A percentile compares a stretch with the other conserved stretches of the same genome.
Conservation (phyloP, 1,140 invertebrate genomes). For the Panagrolaimus sp. region DNA sequence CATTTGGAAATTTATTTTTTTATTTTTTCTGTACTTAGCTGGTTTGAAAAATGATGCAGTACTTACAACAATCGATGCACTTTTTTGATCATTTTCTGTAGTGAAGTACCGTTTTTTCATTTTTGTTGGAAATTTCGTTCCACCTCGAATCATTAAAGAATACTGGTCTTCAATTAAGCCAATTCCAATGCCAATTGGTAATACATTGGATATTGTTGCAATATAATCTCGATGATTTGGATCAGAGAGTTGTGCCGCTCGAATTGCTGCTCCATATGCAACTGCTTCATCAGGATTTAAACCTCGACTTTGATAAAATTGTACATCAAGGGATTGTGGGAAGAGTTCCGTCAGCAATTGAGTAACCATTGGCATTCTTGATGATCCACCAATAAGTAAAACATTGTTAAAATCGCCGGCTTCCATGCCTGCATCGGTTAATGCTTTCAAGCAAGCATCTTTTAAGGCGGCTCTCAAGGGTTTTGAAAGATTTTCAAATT, state of each 20-base stretch:
- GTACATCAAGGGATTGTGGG: slow-evolving; percentile 63
- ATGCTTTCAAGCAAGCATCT: too few relatives aligned
- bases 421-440: slow-evolving; percentile 68
- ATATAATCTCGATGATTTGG: slow-evolving; percentile 73
- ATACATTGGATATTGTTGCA: slow-evolving; percentile 85
- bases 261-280: slow-evolving; percentile 65
- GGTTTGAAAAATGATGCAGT: too few relatives aligned
- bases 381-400: slow-evolving; percentile 89
- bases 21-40: too few relatives aligned
- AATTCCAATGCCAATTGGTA: slow-evolving; percentile 90
- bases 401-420: slow-evolving; percentile 83
- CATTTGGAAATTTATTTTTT: too few relatives aligned
- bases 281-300: slow-evolving; percentile 57
- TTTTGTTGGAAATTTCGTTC: slow-evolving; percentile 90
- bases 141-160: slow-evolving; percentile 87
- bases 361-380: slow-evolving; percentile 91
- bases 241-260: slow-evolving; percentile 75
- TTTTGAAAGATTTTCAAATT: too few relatives aligned
- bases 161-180: slow-evolving; percentile 83
- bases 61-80: slow-evolving; percentile 51
- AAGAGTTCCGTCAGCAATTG: slow-evolving; percentile 72
- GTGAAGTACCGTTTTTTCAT: not conserved
- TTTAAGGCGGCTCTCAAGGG: too few relatives aligned
- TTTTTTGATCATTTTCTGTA: not conserved
- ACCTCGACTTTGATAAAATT: slow-evolving; percentile 88